Evolutionary conservation across 2,888 invertebrate species (phyloP).

Genomic region (Pachymerium ferrugineum): DNA sequence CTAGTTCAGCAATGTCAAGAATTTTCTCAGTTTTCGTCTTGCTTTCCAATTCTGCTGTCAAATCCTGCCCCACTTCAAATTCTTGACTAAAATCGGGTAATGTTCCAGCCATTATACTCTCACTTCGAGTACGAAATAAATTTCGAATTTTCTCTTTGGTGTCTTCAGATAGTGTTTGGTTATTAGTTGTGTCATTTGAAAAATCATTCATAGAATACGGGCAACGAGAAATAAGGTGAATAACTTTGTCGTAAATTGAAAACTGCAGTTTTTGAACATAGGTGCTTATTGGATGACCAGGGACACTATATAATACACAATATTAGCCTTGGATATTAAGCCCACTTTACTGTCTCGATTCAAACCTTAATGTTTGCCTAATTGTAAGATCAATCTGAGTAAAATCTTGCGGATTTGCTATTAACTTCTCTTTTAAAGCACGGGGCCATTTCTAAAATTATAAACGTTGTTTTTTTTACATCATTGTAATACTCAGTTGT

Average conservation of each 20-base stretch:
- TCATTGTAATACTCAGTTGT: neutral
- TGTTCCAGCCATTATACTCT: neutral
- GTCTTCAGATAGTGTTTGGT: neutral
- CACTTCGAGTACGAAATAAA: neutral
- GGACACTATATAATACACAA: conserved; percentile 23
- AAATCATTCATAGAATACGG: neutral
- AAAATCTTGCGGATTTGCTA: conserved; percentile 30
- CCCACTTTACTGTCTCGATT: too few species aligned
- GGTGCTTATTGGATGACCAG: neutral
- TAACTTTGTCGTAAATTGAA: neutral
- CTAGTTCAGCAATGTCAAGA: neutral
- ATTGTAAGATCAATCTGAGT: conserved; percentile 23
- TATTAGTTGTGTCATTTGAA: neutral
- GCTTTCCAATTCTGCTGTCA: neutral
- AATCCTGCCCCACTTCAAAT: neutral
- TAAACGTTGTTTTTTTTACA: neutral
- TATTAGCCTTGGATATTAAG: too few species aligned
- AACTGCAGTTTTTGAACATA: neutral
- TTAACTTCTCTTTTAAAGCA: conserved; percentile 28
- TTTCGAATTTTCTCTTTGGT: neutral
- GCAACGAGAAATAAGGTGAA: neutral
- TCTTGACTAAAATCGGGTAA: neutral
- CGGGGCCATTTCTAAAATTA: conserved; percentile 31
- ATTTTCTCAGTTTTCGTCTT: neutral
- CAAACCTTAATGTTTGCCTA: conserved; percentile 32